A percentile compares a stretch with the other conserved stretches of the same genome.
phyloP scores from a whole-genome alignment of 2,888 invertebrate genomes.

The Operophtera brumata region DNA sequence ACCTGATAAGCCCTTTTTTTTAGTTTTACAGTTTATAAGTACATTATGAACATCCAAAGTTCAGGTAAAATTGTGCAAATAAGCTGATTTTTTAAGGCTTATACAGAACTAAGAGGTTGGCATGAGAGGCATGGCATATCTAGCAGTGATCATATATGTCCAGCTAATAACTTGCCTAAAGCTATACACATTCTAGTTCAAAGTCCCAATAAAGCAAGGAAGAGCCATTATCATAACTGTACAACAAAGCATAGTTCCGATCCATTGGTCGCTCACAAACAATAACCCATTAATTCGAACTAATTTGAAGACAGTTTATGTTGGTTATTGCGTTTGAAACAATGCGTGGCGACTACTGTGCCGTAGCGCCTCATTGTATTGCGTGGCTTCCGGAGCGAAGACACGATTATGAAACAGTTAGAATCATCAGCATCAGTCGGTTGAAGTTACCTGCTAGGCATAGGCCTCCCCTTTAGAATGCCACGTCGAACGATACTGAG shows the following conservation, averaged over 20 bases:
- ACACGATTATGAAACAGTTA: neutral
- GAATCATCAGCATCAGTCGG: no score
- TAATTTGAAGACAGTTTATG: slow-evolving; percentile 63
- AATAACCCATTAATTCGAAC: slow-evolving; percentile 40
- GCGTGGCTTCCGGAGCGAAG: neutral
- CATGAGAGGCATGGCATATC: neutral
- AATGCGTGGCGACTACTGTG: slow-evolving; percentile 49
- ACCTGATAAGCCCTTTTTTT: no score
- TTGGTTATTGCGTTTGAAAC: slow-evolving; percentile 39
- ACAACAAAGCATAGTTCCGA: slow-evolving; percentile 59
- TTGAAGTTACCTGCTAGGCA: no score
- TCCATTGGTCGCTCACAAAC: slow-evolving; percentile 60
- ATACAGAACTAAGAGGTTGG: no score
- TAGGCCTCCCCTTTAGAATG: no score
- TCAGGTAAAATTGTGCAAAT: no score
- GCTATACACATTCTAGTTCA: slow-evolving; percentile 17
- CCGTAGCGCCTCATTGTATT: neutral
- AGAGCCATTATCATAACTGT: slow-evolving; percentile 43
- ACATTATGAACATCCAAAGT: no score
- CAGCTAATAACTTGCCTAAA: neutral
- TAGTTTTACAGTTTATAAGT: no score
- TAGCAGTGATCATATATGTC: neutral
- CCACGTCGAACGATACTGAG: no score
- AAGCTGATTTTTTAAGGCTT: no score
- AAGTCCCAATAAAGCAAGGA: slow-evolving; percentile 15